Base-by-base conservation (phyloP, 2,888 invertebrate genomes). In the Lacanobia wlatinum region DNA sequence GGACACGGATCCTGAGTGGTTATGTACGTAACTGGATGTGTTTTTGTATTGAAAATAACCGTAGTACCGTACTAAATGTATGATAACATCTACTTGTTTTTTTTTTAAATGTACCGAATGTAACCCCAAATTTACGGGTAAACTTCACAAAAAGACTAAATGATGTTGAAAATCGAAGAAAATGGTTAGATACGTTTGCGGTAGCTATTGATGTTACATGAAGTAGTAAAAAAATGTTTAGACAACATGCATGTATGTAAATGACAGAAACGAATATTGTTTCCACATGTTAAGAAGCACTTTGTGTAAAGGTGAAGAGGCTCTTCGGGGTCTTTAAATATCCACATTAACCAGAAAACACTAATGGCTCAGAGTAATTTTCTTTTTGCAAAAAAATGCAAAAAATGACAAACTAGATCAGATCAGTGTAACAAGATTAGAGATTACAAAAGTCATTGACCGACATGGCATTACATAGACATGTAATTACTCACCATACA, bases 401-500 rank as follows among this genome's bases (percentile, higher is more conserved):
- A 70, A 55, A 34, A 46, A 55, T 55, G 34, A 38, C 46, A 21
- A 71, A 72, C 10, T 38, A 14, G 53, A 53, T 23, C 21, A 12
- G n/a, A 48, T 77, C 38, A 28, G 28, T 72, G n/a, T 71, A 60
- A 70, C 63, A 50, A 79, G 72, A 82, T 82, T 74, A 70, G 66
- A 77, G 67, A 84, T 82, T 71, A 73, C 63, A 75, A 83, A 84
- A 85, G 84, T 78, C 81, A 85, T 83, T 84, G 78, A 61, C 84
- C 83, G 83, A 68, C 78, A 78, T 82, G 70, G 65, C 78, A 86
- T 81, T 84, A 79, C 82, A 80, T 52, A 70, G 88, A 88, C 87
- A 83, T 85, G 84, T 93, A 92, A 94, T 94, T 93, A 92, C 89
- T 87, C 85, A 88, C 89, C 89, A 88, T 93, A 92, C 89, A 90